A percentile compares a stretch with the other conserved stretches of the same genome.
Conservation (phyloP, 2,797 vertebrate species). For the Sciurus carolinensis region DNA sequence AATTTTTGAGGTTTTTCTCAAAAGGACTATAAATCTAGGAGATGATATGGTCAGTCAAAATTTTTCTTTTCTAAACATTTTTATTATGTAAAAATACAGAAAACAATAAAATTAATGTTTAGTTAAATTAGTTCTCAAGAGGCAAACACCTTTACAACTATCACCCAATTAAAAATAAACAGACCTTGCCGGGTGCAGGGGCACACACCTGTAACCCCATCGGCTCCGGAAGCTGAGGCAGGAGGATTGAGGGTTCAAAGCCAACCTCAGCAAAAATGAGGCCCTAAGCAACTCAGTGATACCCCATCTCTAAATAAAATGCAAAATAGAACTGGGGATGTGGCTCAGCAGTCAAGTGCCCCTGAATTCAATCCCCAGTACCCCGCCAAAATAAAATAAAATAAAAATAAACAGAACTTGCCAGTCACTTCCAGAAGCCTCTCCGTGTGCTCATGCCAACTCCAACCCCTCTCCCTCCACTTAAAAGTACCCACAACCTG, state of each 20-base stretch:
- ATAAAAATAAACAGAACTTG: slow-evolving; percentile 9
- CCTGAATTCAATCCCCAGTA: too few species aligned
- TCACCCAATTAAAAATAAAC: slow-evolving; percentile 19
- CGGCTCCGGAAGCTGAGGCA: too few species aligned
- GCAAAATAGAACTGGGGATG: too few species aligned
- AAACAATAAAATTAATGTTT: slow-evolving; percentile 50
- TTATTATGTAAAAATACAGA: slow-evolving; percentile 16
- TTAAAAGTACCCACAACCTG: slow-evolving; percentile 15
- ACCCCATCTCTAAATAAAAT: too few species aligned
- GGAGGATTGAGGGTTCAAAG: too few species aligned
- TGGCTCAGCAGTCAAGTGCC: too few species aligned
- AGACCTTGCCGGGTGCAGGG: background rate
- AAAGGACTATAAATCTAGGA: background rate
- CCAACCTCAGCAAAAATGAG: too few species aligned
- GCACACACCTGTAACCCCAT: too few species aligned
- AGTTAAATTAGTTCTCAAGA: slow-evolving; percentile 1
- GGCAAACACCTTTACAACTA: background rate
- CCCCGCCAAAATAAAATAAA: too few species aligned
- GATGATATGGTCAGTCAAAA: background rate
- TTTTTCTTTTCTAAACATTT: background rate
- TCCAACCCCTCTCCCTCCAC: background rate
- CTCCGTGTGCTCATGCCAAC: background rate
- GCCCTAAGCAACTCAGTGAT: too few species aligned
- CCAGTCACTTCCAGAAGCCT: slow-evolving; percentile 16
- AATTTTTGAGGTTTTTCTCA: background rate